Base-by-base conservation (phyloP, 1,140 invertebrate species). In the Drosophila guanche region DNA sequence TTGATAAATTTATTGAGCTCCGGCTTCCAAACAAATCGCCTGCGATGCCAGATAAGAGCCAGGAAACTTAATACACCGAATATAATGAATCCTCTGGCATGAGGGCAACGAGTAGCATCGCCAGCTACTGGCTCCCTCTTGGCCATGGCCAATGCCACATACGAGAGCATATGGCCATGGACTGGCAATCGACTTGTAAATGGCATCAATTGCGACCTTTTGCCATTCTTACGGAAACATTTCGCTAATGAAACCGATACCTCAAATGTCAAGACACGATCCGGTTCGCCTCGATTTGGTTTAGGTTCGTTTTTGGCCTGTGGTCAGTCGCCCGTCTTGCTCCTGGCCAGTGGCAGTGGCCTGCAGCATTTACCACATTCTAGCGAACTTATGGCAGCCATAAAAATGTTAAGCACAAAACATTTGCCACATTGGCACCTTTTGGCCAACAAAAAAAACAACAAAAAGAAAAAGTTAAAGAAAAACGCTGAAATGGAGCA, bases 201-300 rank as follows among this genome's bases (percentile, higher is more conserved):
- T 88, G 84, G 83, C 83, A 76, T 76, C 83, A 79, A 88, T 88
- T 88, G 83, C 83, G 83, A 88, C 78, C 83, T 88, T 85, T 88
- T 88, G 78, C 42, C 83, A 85, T 81, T 86, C 83, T 88, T 83
- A 83, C 70, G 79, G 78, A 76, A 88, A 88, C 83, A 88, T 88
- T 88, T 88, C 75, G 78, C 83, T 88, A 88, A 88, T 88, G 83
- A 88, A 88, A 88, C 75, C 83, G 83, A 88, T 88, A 88, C 84
- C 75, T 88, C 83, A 88, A 88, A 71, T 83, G 83, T 88, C 83
- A 89, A 65, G 45, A 56, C 37, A 57, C 46, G 67, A 60, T 50
- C 59, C 56, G 51, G 71, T 73, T 62, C 50, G 25, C 7, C 7
- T 33, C 40, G 65, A 41, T n/a, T 41, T 40, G 65, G 62, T 63